Evolutionary conservation across 2,888 invertebrate species (phyloP).

Genomic region (Anodontia alba): DNA sequence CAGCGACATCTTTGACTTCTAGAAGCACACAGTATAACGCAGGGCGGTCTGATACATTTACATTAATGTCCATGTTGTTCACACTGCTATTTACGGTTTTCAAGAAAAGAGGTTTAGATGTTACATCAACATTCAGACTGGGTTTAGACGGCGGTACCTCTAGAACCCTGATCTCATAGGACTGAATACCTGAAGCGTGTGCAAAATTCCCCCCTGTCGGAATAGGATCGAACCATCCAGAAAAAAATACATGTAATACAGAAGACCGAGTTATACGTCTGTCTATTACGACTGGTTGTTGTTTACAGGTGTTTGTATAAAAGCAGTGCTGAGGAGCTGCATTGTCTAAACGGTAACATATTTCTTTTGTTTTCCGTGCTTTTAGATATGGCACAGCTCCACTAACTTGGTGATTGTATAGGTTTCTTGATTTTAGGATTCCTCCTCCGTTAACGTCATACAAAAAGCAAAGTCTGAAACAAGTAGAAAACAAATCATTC

Average conservation of each 20-base stretch:
- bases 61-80: not conserved
- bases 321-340: not conserved
- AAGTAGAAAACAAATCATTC: no score
- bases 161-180: not conserved
- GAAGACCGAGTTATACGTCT: not conserved
- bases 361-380: not conserved
- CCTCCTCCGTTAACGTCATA: constrained; percentile 34
- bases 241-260: not conserved
- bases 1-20: constrained; percentile 55
- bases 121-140: not conserved
- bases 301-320: not conserved
- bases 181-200: not conserved
- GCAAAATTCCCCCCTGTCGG: not conserved
- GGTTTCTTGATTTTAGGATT: constrained; percentile 11
- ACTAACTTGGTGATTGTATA: not conserved
- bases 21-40: constrained; percentile 25
- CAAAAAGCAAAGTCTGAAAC: constrained; percentile 30
- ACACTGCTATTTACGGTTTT: not conserved
- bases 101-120: not conserved
- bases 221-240: constrained; percentile 2
- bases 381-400: constrained; percentile 21
- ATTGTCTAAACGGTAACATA: not conserved
- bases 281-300: not conserved
- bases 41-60: constrained; percentile 23
- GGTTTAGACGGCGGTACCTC: not conserved